These are phyloP conservation scores for Sarcophilus harrisii DNA, from an alignment of 2,797 vertebrate species.

Conservation along the genomic window DNA sequence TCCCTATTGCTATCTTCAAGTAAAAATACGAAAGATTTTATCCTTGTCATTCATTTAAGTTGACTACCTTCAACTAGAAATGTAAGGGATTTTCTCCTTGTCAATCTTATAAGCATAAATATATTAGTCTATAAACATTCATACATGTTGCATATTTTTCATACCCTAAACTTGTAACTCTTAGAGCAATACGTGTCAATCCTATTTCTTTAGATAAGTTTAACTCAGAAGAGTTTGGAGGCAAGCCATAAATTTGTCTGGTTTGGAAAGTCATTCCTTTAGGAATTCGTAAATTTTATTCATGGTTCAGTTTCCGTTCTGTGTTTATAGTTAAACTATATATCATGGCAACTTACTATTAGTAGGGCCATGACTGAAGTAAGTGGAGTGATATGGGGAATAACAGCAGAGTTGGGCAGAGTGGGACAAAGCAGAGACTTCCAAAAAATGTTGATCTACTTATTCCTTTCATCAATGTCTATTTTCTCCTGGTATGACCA, in stretches of 20 bases:
- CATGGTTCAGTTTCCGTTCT: not conserved
- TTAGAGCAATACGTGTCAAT: not conserved
- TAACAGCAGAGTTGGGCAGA: not conserved
- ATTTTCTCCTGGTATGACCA: not conserved
- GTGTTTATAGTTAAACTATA: not conserved
- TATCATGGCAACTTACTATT: not conserved
- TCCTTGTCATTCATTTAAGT: not conserved
- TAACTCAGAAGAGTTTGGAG: not conserved
- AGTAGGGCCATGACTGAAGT: not conserved
- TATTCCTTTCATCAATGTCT: not conserved
- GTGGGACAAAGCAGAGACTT: not conserved
- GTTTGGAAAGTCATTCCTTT: not conserved
- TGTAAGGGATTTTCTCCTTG: not conserved
- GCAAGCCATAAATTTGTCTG: constrained; percentile 6
- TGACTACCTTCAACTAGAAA: not conserved
- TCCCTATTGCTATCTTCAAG: not conserved
- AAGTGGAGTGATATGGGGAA: not conserved
- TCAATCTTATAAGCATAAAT: not conserved
- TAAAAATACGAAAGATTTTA: not conserved
- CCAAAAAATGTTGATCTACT: not conserved
- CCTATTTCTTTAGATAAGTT: constrained; percentile 29
- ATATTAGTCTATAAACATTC: not conserved
- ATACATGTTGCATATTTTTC: not conserved
- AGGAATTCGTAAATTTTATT: not conserved
- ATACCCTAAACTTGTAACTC: not conserved